Evolutionary conservation across 2,888 invertebrate genomes (phyloP).

Genomic region (Chrysodeixis includens): DNA sequence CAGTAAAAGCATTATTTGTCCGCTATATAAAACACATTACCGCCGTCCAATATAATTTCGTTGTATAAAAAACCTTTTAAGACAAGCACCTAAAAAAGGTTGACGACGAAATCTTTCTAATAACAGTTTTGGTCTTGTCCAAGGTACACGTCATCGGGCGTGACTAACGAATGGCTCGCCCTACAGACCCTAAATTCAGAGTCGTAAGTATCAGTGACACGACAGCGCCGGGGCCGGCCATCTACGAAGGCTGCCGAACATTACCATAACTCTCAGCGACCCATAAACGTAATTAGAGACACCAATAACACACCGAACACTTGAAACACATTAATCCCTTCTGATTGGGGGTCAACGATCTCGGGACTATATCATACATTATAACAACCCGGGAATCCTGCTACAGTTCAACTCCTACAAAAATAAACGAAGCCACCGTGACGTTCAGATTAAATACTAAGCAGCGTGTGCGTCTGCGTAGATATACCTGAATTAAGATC

Average conservation of each 20-base stretch:
- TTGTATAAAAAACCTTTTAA: conserved; percentile 78
- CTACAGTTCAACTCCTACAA: conserved; percentile 70
- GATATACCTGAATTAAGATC: conserved; percentile 71
- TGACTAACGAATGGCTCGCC: conserved; percentile 89
- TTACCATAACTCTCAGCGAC: conserved; percentile 85
- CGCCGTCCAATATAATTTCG: conserved; percentile 54
- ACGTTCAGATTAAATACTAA: conserved; percentile 68
- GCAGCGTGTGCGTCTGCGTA: conserved; percentile 68
- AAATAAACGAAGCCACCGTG: conserved; percentile 71
- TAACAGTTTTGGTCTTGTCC: conserved; percentile 89
- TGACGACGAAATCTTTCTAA: conserved; percentile 83
- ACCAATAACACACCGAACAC: conserved; percentile 83
- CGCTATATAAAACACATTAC: conserved; percentile 53
- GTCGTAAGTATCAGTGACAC: conserved; percentile 88
- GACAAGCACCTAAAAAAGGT: conserved; percentile 79
- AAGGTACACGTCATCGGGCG: conserved; percentile 89
- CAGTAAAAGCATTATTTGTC: conserved; percentile 51
- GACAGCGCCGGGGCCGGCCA: conserved; percentile 73
- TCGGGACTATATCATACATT: conserved; percentile 75
- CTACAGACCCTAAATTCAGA: conserved; percentile 89
- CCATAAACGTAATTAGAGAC: conserved; percentile 86
- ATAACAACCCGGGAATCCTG: conserved; percentile 70
- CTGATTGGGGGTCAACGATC: conserved; percentile 82
- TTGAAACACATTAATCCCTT: conserved; percentile 85
- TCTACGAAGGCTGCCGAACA: conserved; percentile 83